A percentile compares a stretch with the other conserved stretches of the same genome.
Evolutionary conservation across 2,888 invertebrate genomes (phyloP).

Genomic region (Andrena dorsata): DNA sequence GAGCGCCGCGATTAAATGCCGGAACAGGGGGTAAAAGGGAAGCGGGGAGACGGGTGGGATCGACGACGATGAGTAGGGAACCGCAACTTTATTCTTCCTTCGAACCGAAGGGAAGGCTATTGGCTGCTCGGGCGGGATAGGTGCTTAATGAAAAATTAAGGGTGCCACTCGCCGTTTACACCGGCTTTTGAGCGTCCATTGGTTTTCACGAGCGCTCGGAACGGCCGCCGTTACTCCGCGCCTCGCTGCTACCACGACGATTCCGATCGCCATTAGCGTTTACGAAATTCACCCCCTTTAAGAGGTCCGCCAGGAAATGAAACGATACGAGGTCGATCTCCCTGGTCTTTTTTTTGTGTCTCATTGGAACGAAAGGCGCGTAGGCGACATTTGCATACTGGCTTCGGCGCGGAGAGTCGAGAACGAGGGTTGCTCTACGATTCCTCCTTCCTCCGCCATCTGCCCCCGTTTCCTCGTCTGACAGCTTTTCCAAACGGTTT

Average conservation of each 20-base stretch:
- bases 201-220: constrained; percentile 45
- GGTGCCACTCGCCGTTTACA: constrained; percentile 41
- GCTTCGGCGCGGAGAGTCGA: neutral
- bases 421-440: neutral
- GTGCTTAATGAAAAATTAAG: constrained; percentile 63
- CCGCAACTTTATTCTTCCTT: constrained; percentile 49
- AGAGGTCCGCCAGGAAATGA: neutral
- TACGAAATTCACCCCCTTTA: constrained; percentile 40
- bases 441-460: neutral
- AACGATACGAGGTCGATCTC: constrained; percentile 1
- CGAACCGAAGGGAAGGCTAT: constrained; percentile 42
- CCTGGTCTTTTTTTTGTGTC: neutral
- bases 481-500: neutral
- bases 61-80: constrained; percentile 26
- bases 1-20: constrained; percentile 66
- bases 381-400: constrained; percentile 12
- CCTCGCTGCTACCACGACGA: constrained; percentile 15
- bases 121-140: constrained; percentile 38
- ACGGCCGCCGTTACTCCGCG: constrained; percentile 30
- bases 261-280: constrained; percentile 44
- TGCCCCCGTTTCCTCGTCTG: no score
- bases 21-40: constrained; percentile 31
- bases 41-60: constrained; percentile 3
- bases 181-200: constrained; percentile 48
- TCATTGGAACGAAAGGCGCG: neutral